Conservation (phyloP, 2,797 vertebrate genomes). For the Petrocephalus sullivani region DNA sequence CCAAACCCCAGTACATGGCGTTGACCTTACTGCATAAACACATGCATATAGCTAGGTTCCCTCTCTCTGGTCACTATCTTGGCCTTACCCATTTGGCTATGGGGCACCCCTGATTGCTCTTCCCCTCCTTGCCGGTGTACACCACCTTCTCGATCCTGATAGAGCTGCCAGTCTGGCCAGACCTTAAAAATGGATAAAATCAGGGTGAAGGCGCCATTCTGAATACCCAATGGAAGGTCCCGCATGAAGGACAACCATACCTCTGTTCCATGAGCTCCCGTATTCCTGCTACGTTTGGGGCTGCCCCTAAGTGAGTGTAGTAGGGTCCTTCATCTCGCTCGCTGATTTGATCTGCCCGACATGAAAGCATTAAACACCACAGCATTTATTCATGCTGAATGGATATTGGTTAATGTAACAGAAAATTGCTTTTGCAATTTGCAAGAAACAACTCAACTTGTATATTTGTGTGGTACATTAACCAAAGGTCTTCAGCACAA, state of each 20-base stretch:
- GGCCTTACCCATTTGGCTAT: slow-evolving; percentile 97
- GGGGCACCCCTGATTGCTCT: slow-evolving; percentile 95
- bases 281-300: slow-evolving; percentile 85
- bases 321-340: slow-evolving; percentile 99
- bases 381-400: background rate
- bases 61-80: background rate
- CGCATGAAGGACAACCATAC: slow-evolving; percentile 55
- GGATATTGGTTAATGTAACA: background rate
- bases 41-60: background rate
- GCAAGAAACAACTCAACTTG: background rate
- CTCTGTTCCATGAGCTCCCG: slow-evolving; percentile 92
- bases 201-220: background rate
- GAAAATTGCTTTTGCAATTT: background rate
- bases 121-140: slow-evolving; percentile 98
- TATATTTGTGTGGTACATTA: background rate
- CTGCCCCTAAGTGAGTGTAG: slow-evolving; percentile 97
- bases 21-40: background rate
- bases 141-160: slow-evolving; percentile 93
- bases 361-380: slow-evolving; percentile 34
- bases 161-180: slow-evolving; percentile 80
- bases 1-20: background rate
- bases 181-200: slow-evolving; percentile 56
- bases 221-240: background rate
- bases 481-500: background rate
- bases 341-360: slow-evolving; percentile 90